phyloP scores from a whole-genome alignment of 2,113 vertebrate species.

The Prionailurus bengalensis region DNA sequence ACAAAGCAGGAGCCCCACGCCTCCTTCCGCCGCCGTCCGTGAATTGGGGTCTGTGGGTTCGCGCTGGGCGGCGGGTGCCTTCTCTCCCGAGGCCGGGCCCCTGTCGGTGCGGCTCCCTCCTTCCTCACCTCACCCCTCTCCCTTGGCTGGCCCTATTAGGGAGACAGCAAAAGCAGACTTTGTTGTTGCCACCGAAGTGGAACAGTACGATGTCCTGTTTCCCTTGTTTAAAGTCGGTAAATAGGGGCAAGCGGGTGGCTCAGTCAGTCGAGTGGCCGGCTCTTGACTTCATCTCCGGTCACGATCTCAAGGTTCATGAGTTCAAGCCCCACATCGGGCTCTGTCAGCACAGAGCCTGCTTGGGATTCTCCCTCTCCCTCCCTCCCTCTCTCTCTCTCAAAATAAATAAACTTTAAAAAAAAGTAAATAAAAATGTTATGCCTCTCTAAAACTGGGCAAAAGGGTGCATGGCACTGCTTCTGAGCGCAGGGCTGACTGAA shows the following conservation, averaged over 20 bases:
- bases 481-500: rapidly evolving
- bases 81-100: background rate
- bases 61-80: rapidly evolving
- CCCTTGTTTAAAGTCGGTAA: background rate
- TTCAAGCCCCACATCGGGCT: no score
- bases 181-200: background rate
- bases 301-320: no score
- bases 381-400: no score
- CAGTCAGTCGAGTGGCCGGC: no score
- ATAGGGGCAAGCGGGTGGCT: no score
- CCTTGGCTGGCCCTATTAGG: background rate
- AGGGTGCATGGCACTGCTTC: no score
- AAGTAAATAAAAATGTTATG: background rate
- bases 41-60: rapidly evolving
- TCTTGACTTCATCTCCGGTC: no score
- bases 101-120: rapidly evolving
- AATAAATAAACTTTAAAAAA: no score
- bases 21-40: background rate
- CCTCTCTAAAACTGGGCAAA: background rate
- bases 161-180: background rate
- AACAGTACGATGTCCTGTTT: background rate
- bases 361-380: no score
- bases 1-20: rapidly evolving
- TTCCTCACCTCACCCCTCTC: background rate
- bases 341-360: no score